These are phyloP conservation scores for Ciconia maguari DNA, from an alignment of 2,113 vertebrate species.

Conservation along the genomic window DNA sequence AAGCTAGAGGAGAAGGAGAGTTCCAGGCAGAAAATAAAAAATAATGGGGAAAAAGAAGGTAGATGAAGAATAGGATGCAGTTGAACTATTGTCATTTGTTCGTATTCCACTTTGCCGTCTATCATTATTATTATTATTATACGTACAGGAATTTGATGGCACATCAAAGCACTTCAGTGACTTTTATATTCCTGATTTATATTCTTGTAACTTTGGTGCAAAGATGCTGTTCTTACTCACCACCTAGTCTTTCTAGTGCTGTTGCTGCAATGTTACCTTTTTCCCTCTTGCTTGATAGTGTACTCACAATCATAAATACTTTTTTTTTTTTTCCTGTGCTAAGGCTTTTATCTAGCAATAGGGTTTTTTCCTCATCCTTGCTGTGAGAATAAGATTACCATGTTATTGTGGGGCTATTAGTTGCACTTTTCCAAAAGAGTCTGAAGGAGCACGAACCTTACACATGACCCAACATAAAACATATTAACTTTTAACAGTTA, in stretches of 20 bases:
- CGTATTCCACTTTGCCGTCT: background rate
- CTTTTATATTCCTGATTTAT: background rate
- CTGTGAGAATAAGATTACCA: background rate
- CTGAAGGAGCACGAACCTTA: background rate
- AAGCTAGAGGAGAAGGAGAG: background rate
- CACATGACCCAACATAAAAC: background rate
- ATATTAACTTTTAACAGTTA: background rate
- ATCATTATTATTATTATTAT: background rate
- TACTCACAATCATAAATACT: background rate
- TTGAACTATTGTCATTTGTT: background rate
- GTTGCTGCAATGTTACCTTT: background rate
- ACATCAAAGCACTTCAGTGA: background rate
- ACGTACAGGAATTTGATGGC: background rate
- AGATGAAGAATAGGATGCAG: background rate
- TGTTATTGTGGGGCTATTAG: background rate
- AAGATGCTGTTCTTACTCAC: background rate
- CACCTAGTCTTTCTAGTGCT: background rate
- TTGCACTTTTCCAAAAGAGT: background rate
- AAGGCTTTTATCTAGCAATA: background rate
- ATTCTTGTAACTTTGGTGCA: background rate
- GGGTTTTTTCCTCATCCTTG: background rate
- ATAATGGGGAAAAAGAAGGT: background rate
- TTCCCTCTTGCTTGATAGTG: rapidly evolving
- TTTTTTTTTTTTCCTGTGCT: background rate
- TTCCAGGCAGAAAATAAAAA: background rate